phyloP scores from a whole-genome alignment of 2,888 invertebrate genomes.

The Gortyna flavago region DNA sequence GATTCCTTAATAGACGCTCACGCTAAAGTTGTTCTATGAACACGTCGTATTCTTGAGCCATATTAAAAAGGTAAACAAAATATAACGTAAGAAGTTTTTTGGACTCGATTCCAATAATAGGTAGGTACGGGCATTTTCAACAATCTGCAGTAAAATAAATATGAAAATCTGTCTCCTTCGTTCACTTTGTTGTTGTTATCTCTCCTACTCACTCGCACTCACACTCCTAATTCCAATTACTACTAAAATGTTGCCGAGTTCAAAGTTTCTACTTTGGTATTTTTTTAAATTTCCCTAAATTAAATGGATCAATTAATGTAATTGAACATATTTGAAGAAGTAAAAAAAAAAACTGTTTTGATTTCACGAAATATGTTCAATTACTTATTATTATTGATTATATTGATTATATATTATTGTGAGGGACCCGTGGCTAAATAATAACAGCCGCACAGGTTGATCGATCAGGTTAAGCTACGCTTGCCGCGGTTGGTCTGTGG shows the following conservation, averaged over 20 bases:
- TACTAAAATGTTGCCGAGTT: slow-evolving; percentile 58
- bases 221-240: slow-evolving; percentile 9
- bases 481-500: too few species aligned
- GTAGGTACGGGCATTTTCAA: slow-evolving; percentile 18
- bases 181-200: slow-evolving; percentile 55
- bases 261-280: slow-evolving; percentile 36
- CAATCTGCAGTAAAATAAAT: slow-evolving; percentile 28
- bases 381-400: too few species aligned
- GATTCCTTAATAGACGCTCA: background rate
- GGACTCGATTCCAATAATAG: slow-evolving; percentile 1
- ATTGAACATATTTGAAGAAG: background rate
- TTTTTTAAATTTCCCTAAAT: background rate
- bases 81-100: slow-evolving; percentile 27
- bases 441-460: too few species aligned
- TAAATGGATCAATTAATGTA: background rate
- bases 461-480: too few species aligned
- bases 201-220: slow-evolving; percentile 49
- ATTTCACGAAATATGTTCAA: background rate
- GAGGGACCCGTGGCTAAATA: too few species aligned
- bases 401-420: too few species aligned
- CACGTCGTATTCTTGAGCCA: background rate
- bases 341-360: background rate
- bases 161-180: slow-evolving; percentile 40
- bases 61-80: slow-evolving; percentile 15
- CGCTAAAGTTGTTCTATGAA: background rate